Base-by-base conservation (phyloP, 2,888 invertebrate species). In the Eretmocerus hayati region DNA sequence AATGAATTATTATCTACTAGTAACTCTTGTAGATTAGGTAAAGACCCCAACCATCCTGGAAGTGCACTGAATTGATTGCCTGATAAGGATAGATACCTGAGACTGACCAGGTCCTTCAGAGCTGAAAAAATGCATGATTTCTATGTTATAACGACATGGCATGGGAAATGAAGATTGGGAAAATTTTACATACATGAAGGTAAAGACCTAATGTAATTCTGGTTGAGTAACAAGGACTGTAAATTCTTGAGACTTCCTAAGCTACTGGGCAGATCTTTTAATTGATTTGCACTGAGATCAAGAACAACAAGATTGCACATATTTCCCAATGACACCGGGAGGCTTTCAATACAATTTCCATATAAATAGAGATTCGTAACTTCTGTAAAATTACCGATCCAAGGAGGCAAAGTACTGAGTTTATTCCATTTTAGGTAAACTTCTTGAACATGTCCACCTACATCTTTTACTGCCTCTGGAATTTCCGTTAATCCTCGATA, bases 391-490 rank as follows among this genome's bases (percentile, higher is more conserved):
- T 68, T 62, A 33, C 52, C 48, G 6, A 69, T 60, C 69, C 69
- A 69, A 8, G 48, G 31, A 2, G 69, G 69, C 41, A 69, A 51
- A 32, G 49, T 57, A 11, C 58, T 59, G 1, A 73, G 56, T 42
- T 63, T 58, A 53, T 73, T 73, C 58, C 67, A 65, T 44, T 73
- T 73, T 3, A 73, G 56, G 57, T 73, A 73, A 33, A 73, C 64
- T 42, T 72, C 72, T 50, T 63, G 56, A 5, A 73, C 57, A 22
- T 72, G 62, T 22, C 53, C 51, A 2, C 69, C 71, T 37, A 62
- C 58, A 18, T 52, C 47, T 46, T 64, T 60, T 42, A 72, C 54
- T 11, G 61, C 66, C 21, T 63, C 59, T 21, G 72, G 73, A 36
- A 73, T 55, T 48, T 65, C 57, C 5, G 48, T 48, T 13, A 72